A percentile compares a stretch with the other conserved stretches of the same genome.
phyloP scores from a whole-genome alignment of 2,797 vertebrate genomes.

The Echiichthys vipera region DNA sequence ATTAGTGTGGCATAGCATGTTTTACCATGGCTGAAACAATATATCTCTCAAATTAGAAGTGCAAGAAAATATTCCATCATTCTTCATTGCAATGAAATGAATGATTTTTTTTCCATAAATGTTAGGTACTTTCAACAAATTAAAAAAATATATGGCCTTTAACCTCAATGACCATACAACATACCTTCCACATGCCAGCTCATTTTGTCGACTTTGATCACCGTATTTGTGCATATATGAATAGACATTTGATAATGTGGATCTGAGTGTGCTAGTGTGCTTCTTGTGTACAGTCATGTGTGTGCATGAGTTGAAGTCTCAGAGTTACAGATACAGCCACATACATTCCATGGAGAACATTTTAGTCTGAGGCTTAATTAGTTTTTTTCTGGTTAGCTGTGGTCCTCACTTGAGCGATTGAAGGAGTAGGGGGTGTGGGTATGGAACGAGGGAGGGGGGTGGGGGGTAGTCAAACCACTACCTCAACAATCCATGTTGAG shows the following conservation, averaged over 20 bases:
- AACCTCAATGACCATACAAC: not conserved
- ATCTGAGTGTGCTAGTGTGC: not conserved
- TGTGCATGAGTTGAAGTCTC: constrained; percentile 7
- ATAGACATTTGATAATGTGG: not conserved
- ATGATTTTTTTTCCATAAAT: not conserved
- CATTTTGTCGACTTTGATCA: too few relatives aligned
- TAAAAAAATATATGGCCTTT: not conserved
- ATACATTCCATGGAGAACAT: constrained; percentile 58
- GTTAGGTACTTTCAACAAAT: not conserved
- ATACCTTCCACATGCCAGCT: too few relatives aligned
- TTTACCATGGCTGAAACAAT: not conserved
- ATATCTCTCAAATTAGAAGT: not conserved
- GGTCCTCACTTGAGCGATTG: constrained; percentile 49
- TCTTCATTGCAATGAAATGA: not conserved
- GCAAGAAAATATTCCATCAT: not conserved
- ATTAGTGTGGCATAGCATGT: not conserved
- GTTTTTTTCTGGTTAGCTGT: constrained; percentile 59
- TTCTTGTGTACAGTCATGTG: not conserved
- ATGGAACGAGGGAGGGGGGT: too few relatives aligned
- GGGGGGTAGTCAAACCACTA: constrained; percentile 58
- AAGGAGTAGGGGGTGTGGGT: constrained; percentile 34
- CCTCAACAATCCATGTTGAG: constrained; percentile 77
- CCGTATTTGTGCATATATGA: not conserved
- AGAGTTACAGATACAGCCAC: constrained; percentile 50
- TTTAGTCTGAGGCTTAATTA: constrained; percentile 62